Percentiles rank a stretch among this genome's conserved stretches.
phyloP scores from a whole-genome alignment of 1,140 invertebrate species.

The Aphaenogaster floridana region DNA sequence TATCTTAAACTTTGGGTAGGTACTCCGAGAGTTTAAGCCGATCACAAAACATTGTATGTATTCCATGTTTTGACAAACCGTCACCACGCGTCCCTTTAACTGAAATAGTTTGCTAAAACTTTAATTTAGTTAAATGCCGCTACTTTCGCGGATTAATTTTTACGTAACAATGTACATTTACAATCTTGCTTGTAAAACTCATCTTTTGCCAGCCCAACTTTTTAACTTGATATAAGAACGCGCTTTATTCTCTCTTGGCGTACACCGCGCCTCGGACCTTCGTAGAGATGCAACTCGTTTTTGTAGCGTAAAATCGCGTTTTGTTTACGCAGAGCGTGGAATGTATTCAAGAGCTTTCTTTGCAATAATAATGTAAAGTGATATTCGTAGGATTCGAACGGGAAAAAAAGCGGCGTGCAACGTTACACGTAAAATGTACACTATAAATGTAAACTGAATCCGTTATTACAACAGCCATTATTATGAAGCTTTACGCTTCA shows the following conservation, averaged over 20 bases:
- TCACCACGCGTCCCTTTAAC: neutral
- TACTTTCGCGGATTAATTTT: neutral
- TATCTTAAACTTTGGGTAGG: conserved; percentile 39
- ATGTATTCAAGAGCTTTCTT: conserved; percentile 47
- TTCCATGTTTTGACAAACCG: neutral
- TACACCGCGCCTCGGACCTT: conserved; percentile 23
- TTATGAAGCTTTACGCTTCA: conserved; percentile 32
- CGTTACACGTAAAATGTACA: conserved; percentile 20
- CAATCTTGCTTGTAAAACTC: neutral
- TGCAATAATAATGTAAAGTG: conserved; percentile 54
- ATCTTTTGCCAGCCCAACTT: conserved; percentile 1
- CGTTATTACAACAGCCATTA: conserved; percentile 54
- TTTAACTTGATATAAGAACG: conserved; percentile 51
- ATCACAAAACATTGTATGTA: conserved; percentile 23
- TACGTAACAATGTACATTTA: neutral
- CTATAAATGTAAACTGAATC: conserved; percentile 32
- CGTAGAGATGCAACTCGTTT: conserved; percentile 35
- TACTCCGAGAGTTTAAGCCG: conserved; percentile 47
- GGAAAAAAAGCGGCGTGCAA: neutral
- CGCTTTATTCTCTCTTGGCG: conserved; percentile 84
- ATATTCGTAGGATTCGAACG: conserved; percentile 30
- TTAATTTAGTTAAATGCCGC: neutral
- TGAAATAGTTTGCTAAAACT: neutral
- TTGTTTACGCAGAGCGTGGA: conserved; percentile 25
- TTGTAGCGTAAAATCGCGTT: conserved; percentile 44